Evolutionary conservation across 2,888 invertebrate genomes (phyloP).

Genomic region (Polyommatus icarus): DNA sequence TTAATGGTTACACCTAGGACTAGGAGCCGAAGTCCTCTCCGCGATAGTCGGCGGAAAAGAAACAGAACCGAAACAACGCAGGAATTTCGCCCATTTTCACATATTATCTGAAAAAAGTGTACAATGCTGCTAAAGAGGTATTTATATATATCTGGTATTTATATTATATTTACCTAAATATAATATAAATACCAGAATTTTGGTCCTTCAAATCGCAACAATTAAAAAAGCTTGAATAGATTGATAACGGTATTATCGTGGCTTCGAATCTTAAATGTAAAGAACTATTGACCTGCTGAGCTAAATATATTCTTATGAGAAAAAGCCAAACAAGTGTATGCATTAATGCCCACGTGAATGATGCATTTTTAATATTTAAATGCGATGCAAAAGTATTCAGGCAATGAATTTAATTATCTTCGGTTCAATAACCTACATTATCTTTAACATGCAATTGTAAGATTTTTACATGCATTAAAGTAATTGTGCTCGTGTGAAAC

Average conservation of each 20-base stretch:
- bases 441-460: constrained; percentile 16
- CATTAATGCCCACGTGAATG: neutral
- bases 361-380: constrained; percentile 22
- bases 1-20: no score
- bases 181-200: neutral
- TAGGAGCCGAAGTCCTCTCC: no score
- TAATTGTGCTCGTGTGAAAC: neutral
- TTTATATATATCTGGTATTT: no score
- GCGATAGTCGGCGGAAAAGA: no score
- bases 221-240: neutral
- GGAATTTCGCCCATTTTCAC: no score
- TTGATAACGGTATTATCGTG: constrained; percentile 7
- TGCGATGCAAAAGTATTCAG: constrained; percentile 25
- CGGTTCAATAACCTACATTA: constrained; percentile 29
- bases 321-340: neutral
- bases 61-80: no score
- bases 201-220: neutral
- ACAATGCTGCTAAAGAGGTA: no score
- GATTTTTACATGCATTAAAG: constrained; percentile 28
- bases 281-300: constrained; percentile 24
- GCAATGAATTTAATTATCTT: constrained; percentile 18
- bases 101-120: no score
- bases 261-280: neutral
- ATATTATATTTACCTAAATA: no score
- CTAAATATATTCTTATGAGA: constrained; percentile 8